Evolutionary conservation across 2,113 vertebrate genomes (phyloP), one percentile per base, ranked within the genome.

Genomic region (Tragelaphus scriptus): DNA sequence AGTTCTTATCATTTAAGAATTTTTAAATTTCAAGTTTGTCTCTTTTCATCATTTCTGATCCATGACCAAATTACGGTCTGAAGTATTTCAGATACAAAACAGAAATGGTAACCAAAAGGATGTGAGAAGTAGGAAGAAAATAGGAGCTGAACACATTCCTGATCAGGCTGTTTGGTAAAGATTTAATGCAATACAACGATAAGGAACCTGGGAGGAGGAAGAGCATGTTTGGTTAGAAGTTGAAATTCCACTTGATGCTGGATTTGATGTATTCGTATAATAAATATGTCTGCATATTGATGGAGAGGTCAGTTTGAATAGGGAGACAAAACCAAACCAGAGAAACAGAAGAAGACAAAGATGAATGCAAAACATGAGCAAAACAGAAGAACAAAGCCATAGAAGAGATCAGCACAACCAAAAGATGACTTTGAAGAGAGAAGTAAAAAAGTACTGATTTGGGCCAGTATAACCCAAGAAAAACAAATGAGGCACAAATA

Each of bases 191-290:
- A 36, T 21, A 53, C 23, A 56, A 91, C n/a, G 40, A n/a, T 77
- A 88, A 91, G 44, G 44, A 97, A 90, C n/a, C 55, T n/a, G 23
- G n/a, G 28, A 85, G 32, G 56, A 91, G 49, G 51, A 94, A 91
- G 26, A 84, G 23, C 15, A 56, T 75, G 44, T 97, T 47, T 94
- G 55, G n/a, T 58, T 15, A 90, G 85, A 86, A 94, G 59, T 6
- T 89, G 55, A 96, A 95, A 97, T 86, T 85, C 44, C 28, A 91
- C 88, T 93, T 95, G 16, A 93, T 87, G 36, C 5, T 85, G 56
- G 88, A 63, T 63, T 56, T 75, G 10, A 95, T 28, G 58, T 85
- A 26, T 21, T 25, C 32, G 0, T 28, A 63, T 32, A 53, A 81
- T 79, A 61, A 36, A 61, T 59, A 85, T 51, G 40, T 44, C 4